Base-by-base conservation (phyloP, 1,140 invertebrate genomes). In the Eumeta japonica region DNA sequence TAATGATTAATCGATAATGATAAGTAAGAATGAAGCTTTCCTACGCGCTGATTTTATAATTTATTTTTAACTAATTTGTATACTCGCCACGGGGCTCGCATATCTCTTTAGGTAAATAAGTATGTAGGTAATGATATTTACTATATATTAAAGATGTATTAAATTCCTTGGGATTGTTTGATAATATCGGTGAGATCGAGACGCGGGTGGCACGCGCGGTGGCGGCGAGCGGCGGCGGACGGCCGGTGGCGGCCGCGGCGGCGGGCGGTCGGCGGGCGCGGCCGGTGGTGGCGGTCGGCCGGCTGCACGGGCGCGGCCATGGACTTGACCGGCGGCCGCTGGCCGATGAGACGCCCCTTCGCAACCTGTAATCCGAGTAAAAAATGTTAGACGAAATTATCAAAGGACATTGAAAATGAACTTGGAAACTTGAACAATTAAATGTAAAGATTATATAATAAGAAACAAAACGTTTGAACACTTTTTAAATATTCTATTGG, bases 1-100 rank as follows among this genome's bases (percentile, higher is more conserved):
- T 73, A 77, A 76, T 73, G 71, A 75, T 76, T 77, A 75, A 75
- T 71, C 59, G 58, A 65, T 77, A 75, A 77, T 77, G 71, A 77
- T 77, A 75, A 75, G 64, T 77, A 75, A 75, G 64, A 76, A 77
- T 75, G 75, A 77, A 77, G 75, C 75, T 67, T 75, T 68, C 59
- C 75, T 77, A 77, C 71, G 65, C 61, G 68, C 63, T 70, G 70
- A 63, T 67, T 58, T 63, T 64, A 68, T 75, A 74, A 74, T 74
- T 76, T 73, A 68, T 64, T 63, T 63, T 73, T 75, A 75, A 76
- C 73, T 77, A 74, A 72, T 66, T 63, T 67, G 72, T 75, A 76
- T 76, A 76, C 68, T 68, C 62, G 70, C 66, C 73, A 58, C 59
- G 47, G 55, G 70, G 68, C 73, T 61, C 59, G 62, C 67, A 70